These are phyloP conservation scores for Lepilemur ruficaudatus DNA, from an alignment of 2,797 vertebrate species.

Conservation along the genomic window DNA sequence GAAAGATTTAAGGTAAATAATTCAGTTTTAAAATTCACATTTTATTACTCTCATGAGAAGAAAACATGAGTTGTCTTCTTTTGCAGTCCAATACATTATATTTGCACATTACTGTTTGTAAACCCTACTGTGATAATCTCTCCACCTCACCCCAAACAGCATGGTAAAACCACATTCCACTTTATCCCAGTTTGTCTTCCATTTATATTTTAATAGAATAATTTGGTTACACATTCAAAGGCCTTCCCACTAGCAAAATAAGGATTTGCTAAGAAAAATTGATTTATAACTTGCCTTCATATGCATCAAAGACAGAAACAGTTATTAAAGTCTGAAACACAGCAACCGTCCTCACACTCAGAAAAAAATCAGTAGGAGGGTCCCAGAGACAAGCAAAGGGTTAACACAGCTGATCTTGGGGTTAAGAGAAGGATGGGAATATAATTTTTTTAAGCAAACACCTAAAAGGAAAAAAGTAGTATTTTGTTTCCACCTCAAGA, in stretches of 20 bases:
- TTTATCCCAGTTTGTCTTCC: background rate
- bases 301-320: slow-evolving; percentile 21
- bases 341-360: slow-evolving; percentile 41
- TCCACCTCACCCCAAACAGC: background rate
- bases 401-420: slow-evolving; percentile 51
- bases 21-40: background rate
- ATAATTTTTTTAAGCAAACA: slow-evolving; percentile 59
- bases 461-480: slow-evolving; percentile 49
- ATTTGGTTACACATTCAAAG: slow-evolving; percentile 62
- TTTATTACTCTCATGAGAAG: background rate
- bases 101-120: background rate
- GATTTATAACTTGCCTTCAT: slow-evolving; percentile 3
- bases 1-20: slow-evolving; percentile 23
- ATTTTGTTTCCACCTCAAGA: slow-evolving; percentile 72
- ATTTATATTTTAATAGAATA: slow-evolving; percentile 46
- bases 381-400: slow-evolving; percentile 33
- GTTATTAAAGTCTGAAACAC: slow-evolving; percentile 66
- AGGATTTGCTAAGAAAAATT: slow-evolving; percentile 67
- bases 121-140: background rate
- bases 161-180: background rate
- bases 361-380: background rate
- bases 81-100: background rate
- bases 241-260: slow-evolving; percentile 57
- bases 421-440: slow-evolving; percentile 6
- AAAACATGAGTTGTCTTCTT: background rate